phyloP scores from a whole-genome alignment of 2,797 vertebrate species.

The Xenops minutus region DNA sequence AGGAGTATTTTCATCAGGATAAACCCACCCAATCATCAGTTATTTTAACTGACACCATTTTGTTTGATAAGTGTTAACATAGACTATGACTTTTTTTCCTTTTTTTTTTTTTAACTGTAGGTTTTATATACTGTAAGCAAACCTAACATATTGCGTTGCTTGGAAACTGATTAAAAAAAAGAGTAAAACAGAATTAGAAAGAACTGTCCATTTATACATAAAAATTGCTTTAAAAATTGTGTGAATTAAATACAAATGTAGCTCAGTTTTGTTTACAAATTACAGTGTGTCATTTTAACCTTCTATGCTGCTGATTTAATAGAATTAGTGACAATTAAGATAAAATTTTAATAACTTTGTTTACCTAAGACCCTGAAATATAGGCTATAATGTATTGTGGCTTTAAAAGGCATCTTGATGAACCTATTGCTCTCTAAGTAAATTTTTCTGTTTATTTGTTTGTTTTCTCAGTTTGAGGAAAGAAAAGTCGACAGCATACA shows the following conservation, averaged over 20 bases:
- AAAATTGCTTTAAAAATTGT: neutral
- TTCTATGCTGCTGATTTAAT: constrained; percentile 23
- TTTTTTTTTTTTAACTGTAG: neutral
- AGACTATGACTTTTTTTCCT: neutral
- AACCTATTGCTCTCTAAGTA: neutral
- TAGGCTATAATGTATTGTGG: neutral
- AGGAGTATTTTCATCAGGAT: neutral
- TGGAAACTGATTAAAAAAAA: neutral
- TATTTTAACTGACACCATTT: neutral
- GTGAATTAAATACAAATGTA: constrained; percentile 19
- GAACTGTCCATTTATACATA: neutral
- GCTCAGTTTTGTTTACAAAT: constrained; percentile 34
- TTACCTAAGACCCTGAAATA: neutral
- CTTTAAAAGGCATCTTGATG: neutral
- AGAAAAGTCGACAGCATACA: neutral
- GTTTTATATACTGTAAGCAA: neutral
- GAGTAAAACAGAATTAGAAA: constrained; percentile 11
- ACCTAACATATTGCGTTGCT: neutral
- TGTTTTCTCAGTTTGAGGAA: neutral
- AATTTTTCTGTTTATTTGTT: neutral
- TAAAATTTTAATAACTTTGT: constrained; percentile 49
- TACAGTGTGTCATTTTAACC: neutral
- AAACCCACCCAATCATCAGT: neutral
- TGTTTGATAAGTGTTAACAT: neutral
- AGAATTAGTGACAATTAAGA: constrained; percentile 47